phyloP scores from a whole-genome alignment of 2,113 vertebrate species.

The Promerops cafer region DNA sequence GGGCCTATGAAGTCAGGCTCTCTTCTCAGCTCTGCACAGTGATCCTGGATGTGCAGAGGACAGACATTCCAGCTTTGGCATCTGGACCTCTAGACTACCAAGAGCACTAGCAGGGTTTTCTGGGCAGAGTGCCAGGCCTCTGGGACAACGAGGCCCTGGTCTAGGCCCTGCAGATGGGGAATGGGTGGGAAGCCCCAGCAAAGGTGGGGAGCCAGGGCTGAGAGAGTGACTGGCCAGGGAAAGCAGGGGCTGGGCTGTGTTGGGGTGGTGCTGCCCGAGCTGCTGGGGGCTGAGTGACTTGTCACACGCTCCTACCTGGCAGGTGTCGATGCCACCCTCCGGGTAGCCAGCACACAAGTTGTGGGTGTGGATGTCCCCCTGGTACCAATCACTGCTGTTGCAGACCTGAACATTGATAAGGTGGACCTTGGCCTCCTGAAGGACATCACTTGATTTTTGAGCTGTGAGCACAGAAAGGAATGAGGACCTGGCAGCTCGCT shows the following conservation, averaged over 20 bases:
- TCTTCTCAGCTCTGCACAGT: background rate
- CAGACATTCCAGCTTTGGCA: background rate
- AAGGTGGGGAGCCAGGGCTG: accelerated
- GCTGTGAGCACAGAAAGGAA: background rate
- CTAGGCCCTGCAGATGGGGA: background rate
- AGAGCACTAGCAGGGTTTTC: background rate
- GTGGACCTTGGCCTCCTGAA: background rate
- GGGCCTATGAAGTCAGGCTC: background rate
- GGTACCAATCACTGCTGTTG: background rate
- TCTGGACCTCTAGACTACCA: background rate
- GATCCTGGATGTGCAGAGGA: background rate
- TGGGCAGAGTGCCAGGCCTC: background rate
- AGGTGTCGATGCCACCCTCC: background rate
- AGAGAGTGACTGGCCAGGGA: background rate
- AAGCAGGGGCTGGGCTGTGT: accelerated
- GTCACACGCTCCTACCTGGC: background rate
- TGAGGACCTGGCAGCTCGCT: accelerated
- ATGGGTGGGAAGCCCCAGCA: background rate
- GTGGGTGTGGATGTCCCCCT: background rate
- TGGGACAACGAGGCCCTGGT: background rate
- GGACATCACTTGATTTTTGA: background rate
- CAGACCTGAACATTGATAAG: background rate
- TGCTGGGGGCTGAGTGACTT: background rate
- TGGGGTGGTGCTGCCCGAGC: accelerated
- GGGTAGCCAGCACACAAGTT: background rate